phyloP scores from a whole-genome alignment of 2,888 invertebrate genomes.

The Morpho achilles region DNA sequence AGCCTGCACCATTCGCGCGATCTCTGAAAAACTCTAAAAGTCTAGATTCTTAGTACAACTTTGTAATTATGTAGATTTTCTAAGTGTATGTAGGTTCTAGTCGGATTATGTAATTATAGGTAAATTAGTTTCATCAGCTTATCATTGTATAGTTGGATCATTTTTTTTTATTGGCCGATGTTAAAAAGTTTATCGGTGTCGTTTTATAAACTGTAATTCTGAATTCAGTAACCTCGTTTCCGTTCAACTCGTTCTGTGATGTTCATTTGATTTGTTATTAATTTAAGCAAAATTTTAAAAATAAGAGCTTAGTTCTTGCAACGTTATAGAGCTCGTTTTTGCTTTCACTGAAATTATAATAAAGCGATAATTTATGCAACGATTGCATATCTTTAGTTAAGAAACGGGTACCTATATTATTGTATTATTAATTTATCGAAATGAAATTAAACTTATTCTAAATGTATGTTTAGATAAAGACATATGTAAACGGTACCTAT shows the following conservation, averaged over 20 bases:
- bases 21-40: constrained; percentile 73
- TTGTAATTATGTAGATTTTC: constrained; percentile 79
- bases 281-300: constrained; percentile 2
- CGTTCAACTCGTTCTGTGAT: constrained; percentile 18
- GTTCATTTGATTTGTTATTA: constrained; percentile 13
- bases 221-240: constrained; percentile 11
- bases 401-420: constrained; percentile 32
- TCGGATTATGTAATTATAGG: constrained; percentile 53
- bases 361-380: constrained; percentile 8
- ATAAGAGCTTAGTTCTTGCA: constrained; percentile 18
- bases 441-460: constrained; percentile 40
- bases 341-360: constrained; percentile 1
- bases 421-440: constrained; percentile 32
- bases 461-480: constrained; percentile 62
- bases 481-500: constrained; percentile 46
- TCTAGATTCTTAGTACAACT: constrained; percentile 67
- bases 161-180: constrained; percentile 51
- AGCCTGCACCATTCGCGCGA: constrained; percentile 51
- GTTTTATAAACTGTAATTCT: constrained; percentile 22
- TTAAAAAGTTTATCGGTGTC: constrained; percentile 38
- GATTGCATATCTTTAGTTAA: constrained; percentile 29
- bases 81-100: constrained; percentile 70
- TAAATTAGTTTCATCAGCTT: constrained; percentile 71
- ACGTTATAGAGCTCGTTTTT: constrained; percentile 8
- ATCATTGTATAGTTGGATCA: constrained; percentile 47